Evolutionary conservation across 2,113 vertebrate genomes (phyloP).

Genomic region (Phodopus roborovskii): DNA sequence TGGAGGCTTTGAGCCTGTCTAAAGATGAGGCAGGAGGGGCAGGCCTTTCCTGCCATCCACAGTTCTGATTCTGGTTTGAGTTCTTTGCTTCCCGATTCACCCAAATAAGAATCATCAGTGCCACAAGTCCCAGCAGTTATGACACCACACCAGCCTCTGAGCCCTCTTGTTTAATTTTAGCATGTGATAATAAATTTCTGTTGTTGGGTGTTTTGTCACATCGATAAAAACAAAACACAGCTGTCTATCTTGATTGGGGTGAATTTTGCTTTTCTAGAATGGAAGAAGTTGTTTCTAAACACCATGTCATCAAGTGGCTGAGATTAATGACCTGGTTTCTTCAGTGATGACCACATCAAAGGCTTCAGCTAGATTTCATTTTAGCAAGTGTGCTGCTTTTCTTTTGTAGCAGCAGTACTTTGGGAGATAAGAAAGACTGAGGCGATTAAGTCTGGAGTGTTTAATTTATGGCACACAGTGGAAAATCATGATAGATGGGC

Average conservation of each 20-base stretch:
- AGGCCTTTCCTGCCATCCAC: not conserved
- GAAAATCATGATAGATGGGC: not conserved
- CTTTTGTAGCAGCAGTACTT: not conserved
- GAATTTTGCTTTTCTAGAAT: slow-evolving; percentile 5
- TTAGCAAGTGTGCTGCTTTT: not conserved
- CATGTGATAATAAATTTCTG: not conserved
- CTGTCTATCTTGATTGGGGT: not conserved
- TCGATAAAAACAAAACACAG: not conserved
- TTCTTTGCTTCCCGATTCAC: not conserved
- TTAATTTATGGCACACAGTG: not conserved
- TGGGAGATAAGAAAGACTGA: not conserved
- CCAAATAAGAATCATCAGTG: not conserved
- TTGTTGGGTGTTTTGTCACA: not conserved
- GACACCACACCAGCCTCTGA: not conserved
- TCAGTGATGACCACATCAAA: not conserved
- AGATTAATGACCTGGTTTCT: slow-evolving; percentile 35
- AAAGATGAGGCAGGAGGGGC: not conserved
- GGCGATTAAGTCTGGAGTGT: not conserved
- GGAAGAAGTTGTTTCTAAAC: not conserved
- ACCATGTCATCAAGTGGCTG: not conserved
- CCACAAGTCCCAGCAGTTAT: no score
- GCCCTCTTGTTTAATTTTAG: not conserved
- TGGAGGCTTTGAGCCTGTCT: not conserved
- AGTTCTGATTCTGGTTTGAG: not conserved
- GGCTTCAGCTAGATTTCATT: not conserved